Percentiles rank a stretch among this genome's conserved stretches.
Evolutionary conservation across 2,113 vertebrate species (phyloP).

Genomic region (Apodemus speciosus): DNA sequence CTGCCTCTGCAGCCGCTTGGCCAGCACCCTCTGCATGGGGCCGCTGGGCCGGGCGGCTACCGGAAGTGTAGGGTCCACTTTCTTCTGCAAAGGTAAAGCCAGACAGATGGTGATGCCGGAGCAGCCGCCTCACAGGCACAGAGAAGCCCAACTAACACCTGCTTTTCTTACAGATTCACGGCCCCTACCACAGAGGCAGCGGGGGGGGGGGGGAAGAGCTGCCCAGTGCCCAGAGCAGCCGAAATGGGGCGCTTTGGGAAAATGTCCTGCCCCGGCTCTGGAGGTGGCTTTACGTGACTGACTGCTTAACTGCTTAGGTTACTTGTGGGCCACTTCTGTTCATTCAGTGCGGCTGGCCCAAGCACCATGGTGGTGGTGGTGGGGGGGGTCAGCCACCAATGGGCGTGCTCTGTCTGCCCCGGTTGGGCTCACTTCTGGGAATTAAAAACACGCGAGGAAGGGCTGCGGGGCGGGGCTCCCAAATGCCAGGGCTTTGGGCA

Average conservation of each 20-base stretch:
- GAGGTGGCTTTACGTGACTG: no score
- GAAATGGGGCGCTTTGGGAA: no score
- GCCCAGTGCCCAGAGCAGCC: background rate
- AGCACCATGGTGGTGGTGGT: no score
- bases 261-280: no score
- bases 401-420: background rate
- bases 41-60: constrained; percentile 87
- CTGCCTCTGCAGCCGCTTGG: constrained; percentile 85
- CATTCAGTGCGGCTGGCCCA: background rate
- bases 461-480: no score
- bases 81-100: constrained; percentile 83
- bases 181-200: no score
- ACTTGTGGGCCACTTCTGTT: background rate
- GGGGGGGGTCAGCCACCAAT: background rate
- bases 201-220: background rate
- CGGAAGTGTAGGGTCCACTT: constrained; percentile 90
- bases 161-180: no score
- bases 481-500: fast-evolving
- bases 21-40: constrained; percentile 86
- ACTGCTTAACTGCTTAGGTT: background rate
- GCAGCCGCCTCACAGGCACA: background rate
- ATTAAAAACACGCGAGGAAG: background rate
- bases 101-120: background rate
- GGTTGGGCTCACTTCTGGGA: background rate
- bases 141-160: background rate